Conservation (phyloP, 2,797 vertebrate species). For the Lepus townsendii region DNA sequence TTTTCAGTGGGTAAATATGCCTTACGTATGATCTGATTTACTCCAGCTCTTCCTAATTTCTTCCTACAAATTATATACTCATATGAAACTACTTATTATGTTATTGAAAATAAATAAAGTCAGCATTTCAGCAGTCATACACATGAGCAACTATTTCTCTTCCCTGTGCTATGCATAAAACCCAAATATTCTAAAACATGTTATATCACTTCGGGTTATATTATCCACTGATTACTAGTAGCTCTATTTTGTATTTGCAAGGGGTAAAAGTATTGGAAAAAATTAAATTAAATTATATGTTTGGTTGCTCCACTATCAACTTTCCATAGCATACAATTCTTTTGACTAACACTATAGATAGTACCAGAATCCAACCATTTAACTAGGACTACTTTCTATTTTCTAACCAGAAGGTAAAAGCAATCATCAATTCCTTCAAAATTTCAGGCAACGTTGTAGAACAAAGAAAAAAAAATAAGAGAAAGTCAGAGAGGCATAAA, state of each 20-base stretch:
- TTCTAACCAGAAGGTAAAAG: constrained; percentile 64
- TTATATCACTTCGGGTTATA: constrained; percentile 50
- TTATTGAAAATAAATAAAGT: constrained; percentile 74
- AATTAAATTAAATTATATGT: constrained; percentile 41
- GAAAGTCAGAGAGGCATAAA: neutral
- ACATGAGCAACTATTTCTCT: constrained; percentile 58
- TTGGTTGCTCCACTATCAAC: constrained; percentile 58
- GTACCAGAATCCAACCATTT: constrained; percentile 29
- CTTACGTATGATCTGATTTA: constrained; percentile 50
- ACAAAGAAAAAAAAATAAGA: neutral
- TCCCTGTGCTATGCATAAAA: constrained; percentile 47
- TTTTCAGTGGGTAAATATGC: constrained; percentile 49
- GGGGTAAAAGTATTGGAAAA: constrained; percentile 67
- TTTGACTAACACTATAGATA: constrained; percentile 67
- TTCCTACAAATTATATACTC: constrained; percentile 74
- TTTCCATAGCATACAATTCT: constrained; percentile 45
- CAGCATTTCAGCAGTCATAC: constrained; percentile 69
- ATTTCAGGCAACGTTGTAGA: constrained; percentile 51
- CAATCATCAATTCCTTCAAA: constrained; percentile 63
- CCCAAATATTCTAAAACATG: constrained; percentile 66
- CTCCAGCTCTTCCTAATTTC: constrained; percentile 63
- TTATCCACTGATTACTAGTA: constrained; percentile 68
- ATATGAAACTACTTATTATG: constrained; percentile 72
- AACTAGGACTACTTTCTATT: neutral
- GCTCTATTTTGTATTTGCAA: constrained; percentile 64